phyloP scores from a whole-genome alignment of 2,113 vertebrate genomes.

The Lycaon pictus region DNA sequence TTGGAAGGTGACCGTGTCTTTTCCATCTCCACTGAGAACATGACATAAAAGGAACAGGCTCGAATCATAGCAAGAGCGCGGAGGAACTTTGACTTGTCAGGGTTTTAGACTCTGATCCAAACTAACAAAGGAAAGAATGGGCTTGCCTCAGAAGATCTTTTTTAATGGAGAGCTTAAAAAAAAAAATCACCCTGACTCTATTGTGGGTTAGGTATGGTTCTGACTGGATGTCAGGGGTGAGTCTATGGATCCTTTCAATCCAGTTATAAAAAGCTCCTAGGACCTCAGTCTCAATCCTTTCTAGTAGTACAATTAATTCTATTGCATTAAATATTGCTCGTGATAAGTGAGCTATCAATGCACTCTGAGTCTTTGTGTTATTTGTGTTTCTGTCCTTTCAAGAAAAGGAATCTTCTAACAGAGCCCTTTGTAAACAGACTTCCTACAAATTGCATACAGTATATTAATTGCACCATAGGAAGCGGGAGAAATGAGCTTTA shows the following conservation, averaged over 20 bases:
- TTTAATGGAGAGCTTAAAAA: background rate
- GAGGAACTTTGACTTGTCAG: background rate
- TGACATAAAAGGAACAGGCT: background rate
- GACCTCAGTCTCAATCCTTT: background rate
- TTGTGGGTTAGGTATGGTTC: background rate
- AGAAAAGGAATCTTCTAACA: background rate
- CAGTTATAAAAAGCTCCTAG: background rate
- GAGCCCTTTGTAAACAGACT: background rate
- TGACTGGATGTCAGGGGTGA: background rate
- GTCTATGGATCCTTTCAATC: background rate
- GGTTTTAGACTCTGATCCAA: slow-evolving; percentile 1
- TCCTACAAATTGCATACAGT: background rate
- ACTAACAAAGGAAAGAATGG: slow-evolving; percentile 16
- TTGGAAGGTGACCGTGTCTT: background rate
- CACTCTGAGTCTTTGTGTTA: background rate
- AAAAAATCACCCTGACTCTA: background rate
- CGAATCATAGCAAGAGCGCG: background rate
- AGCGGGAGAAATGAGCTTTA: background rate
- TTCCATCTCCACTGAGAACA: background rate
- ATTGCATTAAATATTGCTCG: background rate
- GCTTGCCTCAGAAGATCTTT: background rate
- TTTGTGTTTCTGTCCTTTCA: background rate
- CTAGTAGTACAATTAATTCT: background rate
- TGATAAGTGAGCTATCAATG: background rate
- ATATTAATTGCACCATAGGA: background rate